These are phyloP conservation scores for Pseudoips prasinana DNA, from an alignment of 2,888 invertebrate genomes.

Conservation along the genomic window DNA sequence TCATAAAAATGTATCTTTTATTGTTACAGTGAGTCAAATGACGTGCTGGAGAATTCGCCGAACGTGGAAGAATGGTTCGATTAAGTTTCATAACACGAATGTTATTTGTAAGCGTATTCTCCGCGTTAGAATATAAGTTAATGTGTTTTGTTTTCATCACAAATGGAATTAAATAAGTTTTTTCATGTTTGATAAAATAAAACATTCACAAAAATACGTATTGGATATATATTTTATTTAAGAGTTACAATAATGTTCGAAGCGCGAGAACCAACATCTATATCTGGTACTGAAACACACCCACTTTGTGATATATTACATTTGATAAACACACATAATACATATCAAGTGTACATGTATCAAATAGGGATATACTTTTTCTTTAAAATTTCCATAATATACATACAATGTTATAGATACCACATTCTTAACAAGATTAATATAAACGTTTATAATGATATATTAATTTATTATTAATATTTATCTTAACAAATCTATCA, in stretches of 20 bases:
- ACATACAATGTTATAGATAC: conserved; percentile 60
- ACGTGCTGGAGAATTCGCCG: conserved; percentile 91
- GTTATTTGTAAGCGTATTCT: no score
- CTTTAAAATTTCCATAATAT: conserved; percentile 64
- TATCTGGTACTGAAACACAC: conserved; percentile 60
- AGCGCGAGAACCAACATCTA: conserved; percentile 72
- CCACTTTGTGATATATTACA: conserved; percentile 60
- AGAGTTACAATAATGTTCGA: conserved; percentile 72
- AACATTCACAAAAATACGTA: conserved; percentile 47
- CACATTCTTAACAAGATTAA: conserved; percentile 60
- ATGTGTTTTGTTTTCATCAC: conserved; percentile 10
- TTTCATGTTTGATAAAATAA: conserved; percentile 34
- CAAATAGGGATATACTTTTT: conserved; percentile 57
- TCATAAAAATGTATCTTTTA: no score
- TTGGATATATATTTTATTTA: conserved; percentile 79
- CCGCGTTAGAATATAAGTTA: conserved; percentile 6
- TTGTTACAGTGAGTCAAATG: conserved; percentile 90
- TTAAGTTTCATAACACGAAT: conserved; percentile 38
- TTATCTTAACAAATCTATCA: conserved; percentile 63
- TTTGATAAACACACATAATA: conserved; percentile 50
- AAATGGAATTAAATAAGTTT: conserved; percentile 2
- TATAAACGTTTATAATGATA: conserved; percentile 57
- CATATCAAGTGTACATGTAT: conserved; percentile 48
- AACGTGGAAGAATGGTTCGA: conserved; percentile 91
- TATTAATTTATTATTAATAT: conserved; percentile 60